phyloP scores from a whole-genome alignment of 2,113 vertebrate genomes.

The Chloebia gouldiae region DNA sequence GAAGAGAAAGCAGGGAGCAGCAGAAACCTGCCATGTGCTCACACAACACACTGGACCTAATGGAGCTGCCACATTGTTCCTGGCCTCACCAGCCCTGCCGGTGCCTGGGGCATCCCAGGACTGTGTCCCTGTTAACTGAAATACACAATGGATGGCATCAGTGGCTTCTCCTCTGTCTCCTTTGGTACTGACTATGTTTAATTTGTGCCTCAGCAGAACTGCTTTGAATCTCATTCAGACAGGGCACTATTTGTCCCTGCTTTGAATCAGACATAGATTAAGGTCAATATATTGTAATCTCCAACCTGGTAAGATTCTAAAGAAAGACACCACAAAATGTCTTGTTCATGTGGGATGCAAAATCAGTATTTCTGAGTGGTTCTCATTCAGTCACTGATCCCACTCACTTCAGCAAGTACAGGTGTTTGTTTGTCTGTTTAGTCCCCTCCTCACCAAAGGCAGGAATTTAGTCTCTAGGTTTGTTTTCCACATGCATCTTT shows the following conservation, averaged over 20 bases:
- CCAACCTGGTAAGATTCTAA: background rate
- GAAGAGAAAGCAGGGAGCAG: background rate
- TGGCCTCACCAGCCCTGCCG: background rate
- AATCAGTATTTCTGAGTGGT: background rate
- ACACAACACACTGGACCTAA: background rate
- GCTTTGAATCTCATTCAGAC: background rate
- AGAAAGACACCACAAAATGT: background rate
- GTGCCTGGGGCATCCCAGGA: background rate
- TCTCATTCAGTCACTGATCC: background rate
- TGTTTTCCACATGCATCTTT: background rate
- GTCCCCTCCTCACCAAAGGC: background rate
- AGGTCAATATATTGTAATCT: background rate
- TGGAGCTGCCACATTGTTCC: rapidly evolving
- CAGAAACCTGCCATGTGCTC: background rate
- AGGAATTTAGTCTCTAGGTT: background rate
- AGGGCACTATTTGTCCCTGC: background rate
- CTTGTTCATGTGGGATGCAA: background rate
- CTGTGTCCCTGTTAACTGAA: background rate
- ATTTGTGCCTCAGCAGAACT: background rate
- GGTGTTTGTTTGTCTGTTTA: background rate
- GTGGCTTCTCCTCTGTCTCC: background rate
- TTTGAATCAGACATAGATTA: background rate
- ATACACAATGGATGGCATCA: background rate
- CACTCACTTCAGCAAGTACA: background rate
- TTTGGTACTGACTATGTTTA: background rate